These are phyloP conservation scores for Lepidurus apus DNA, from an alignment of 1,140 invertebrate species.

Conservation along the genomic window DNA sequence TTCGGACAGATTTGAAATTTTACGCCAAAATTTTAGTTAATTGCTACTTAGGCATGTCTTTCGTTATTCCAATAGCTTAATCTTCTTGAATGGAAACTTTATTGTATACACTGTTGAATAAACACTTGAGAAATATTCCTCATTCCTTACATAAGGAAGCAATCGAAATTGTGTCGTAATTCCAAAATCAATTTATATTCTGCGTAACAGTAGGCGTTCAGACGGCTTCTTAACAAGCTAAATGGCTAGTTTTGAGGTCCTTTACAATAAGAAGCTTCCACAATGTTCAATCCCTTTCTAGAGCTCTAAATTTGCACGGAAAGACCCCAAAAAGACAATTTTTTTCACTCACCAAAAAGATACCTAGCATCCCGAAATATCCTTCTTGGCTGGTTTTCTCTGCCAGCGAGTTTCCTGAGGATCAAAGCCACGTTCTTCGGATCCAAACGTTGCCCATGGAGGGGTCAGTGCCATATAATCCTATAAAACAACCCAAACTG, in stretches of 20 bases:
- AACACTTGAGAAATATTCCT: too few relatives aligned
- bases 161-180: too few relatives aligned
- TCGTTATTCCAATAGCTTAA: too few relatives aligned
- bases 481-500: conserved; percentile 36
- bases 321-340: not conserved
- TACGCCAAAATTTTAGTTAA: too few relatives aligned
- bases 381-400: conserved; percentile 46
- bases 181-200: too few relatives aligned
- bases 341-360: not conserved
- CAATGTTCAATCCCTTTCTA: not conserved
- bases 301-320: not conserved
- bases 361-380: conserved; percentile 42
- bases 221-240: not conserved
- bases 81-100: too few relatives aligned
- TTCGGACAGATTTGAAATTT: too few relatives aligned
- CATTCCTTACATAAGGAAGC: too few relatives aligned
- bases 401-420: conserved; percentile 53
- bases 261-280: conserved; percentile 2
- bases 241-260: not conserved
- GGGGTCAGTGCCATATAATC: conserved; percentile 57
- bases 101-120: too few relatives aligned
- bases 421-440: conserved; percentile 56
- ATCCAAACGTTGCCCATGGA: conserved; percentile 55
- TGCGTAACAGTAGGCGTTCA: not conserved
- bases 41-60: too few relatives aligned